Percentiles rank a stretch among this genome's conserved stretches.
phyloP scores from a whole-genome alignment of 2,888 invertebrate species.

The Polyploca ridens region DNA sequence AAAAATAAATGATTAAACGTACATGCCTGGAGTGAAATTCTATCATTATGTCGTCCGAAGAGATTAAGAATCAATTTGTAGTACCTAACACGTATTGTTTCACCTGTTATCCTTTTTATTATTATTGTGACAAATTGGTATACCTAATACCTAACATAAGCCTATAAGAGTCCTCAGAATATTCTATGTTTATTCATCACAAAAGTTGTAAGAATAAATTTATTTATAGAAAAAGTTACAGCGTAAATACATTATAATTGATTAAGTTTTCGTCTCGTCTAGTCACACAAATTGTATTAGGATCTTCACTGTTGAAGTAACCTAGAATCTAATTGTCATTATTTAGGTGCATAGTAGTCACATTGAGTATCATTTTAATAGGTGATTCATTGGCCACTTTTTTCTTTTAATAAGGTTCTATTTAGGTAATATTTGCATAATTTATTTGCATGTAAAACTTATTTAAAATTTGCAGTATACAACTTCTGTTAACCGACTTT shows the following conservation, averaged over 20 bases:
- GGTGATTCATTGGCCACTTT: too few species aligned
- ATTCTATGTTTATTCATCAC: conserved; percentile 15
- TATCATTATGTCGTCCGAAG: too few species aligned
- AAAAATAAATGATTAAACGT: too few species aligned
- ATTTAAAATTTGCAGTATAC: too few species aligned
- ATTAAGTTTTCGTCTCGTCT: conserved; percentile 37
- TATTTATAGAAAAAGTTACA: conserved; percentile 29
- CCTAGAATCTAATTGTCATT: background rate
- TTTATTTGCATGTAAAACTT: too few species aligned
- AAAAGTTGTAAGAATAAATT: conserved; percentile 9
- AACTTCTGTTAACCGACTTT: too few species aligned
- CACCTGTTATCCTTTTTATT: too few species aligned
- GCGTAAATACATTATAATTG: conserved; percentile 30
- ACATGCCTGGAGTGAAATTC: too few species aligned
- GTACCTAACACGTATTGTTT: too few species aligned
- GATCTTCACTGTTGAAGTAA: conserved; percentile 28
- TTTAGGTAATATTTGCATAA: too few species aligned
- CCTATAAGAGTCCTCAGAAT: background rate
- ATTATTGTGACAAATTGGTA: background rate
- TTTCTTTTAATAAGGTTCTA: too few species aligned
- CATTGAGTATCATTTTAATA: background rate
- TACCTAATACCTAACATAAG: background rate
- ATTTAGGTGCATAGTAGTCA: background rate
- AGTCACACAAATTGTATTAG: conserved; percentile 34
- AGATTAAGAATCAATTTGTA: too few species aligned